phyloP scores from a whole-genome alignment of 2,113 vertebrate genomes.

The Petrocephalus zakoni region DNA sequence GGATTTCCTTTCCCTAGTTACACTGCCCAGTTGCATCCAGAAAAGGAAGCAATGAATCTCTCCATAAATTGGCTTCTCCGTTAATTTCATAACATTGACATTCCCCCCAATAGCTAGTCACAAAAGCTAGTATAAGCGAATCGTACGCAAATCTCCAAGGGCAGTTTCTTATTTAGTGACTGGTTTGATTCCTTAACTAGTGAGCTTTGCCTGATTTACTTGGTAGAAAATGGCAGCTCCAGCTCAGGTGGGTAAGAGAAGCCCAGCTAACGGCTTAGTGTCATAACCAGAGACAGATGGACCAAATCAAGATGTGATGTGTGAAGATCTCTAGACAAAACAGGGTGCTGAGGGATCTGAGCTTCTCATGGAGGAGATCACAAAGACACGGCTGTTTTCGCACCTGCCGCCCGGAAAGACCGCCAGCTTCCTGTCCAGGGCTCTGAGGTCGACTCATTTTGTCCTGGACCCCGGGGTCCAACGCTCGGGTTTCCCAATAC shows the following conservation, averaged over 20 bases:
- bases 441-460: background rate
- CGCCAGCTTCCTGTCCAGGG: background rate
- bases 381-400: constrained; percentile 13
- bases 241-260: background rate
- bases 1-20: background rate
- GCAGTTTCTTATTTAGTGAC: background rate
- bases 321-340: background rate
- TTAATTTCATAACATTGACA: background rate
- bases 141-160: background rate
- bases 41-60: background rate
- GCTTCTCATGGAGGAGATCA: background rate
- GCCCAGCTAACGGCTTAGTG: background rate
- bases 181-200: background rate
- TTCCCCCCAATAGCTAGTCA: background rate
- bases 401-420: constrained; percentile 8
- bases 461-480: background rate
- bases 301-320: background rate
- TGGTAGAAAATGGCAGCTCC: background rate
- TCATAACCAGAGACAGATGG: background rate
- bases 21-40: background rate
- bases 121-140: background rate
- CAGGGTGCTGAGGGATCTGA: background rate
- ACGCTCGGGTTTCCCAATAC: background rate
- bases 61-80: background rate
- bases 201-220: background rate